Evolutionary conservation across 2,888 invertebrate genomes (phyloP).

Genomic region (Lottia scabra): DNA sequence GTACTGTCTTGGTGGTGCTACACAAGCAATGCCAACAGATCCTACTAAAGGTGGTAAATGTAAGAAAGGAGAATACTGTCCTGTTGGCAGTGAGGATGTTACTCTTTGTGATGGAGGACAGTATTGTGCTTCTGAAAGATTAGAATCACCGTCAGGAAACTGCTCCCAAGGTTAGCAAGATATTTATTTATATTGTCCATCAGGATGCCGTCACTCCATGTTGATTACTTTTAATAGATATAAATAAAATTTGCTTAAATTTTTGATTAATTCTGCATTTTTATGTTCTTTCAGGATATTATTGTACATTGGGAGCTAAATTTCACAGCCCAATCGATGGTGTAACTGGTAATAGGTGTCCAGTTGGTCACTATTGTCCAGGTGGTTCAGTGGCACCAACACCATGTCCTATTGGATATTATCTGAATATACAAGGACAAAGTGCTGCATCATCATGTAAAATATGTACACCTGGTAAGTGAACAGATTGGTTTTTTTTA

Average conservation of each 20-base stretch:
- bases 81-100: constrained; percentile 54
- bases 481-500: no score
- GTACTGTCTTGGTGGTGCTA: constrained; percentile 59
- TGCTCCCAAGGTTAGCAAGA: constrained; percentile 58
- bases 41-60: constrained; percentile 56
- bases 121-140: constrained; percentile 54
- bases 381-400: constrained; percentile 42
- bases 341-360: constrained; percentile 59
- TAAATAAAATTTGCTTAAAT: no score
- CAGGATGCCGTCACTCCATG: no score
- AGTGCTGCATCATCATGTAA: constrained; percentile 49
- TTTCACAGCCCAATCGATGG: constrained; percentile 53
- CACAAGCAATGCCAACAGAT: constrained; percentile 52
- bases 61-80: constrained; percentile 57
- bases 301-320: constrained; percentile 50
- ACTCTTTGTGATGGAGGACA: constrained; percentile 57
- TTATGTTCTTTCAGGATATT: constrained; percentile 55
- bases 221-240: no score
- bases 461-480: constrained; percentile 59
- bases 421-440: constrained; percentile 51
- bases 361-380: constrained; percentile 63
- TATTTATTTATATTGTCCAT: no score
- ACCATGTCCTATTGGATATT: constrained; percentile 62
- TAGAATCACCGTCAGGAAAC: constrained; percentile 47
- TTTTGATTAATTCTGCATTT: constrained; percentile 1